phyloP scores from a whole-genome alignment of 1,140 invertebrate species.

The Cyrtorhinus lividipennis region DNA sequence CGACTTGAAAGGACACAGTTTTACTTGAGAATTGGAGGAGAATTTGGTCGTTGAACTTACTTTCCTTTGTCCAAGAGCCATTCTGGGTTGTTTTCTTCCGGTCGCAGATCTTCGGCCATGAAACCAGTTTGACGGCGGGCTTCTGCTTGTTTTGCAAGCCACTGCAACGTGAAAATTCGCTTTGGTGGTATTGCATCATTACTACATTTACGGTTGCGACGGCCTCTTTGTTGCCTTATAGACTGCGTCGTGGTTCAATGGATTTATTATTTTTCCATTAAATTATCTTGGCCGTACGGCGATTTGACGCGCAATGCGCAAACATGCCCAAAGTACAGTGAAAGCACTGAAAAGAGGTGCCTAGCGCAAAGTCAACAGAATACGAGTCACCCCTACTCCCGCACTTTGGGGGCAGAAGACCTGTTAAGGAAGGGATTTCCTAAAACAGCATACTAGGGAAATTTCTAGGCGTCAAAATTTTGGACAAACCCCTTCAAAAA shows the following conservation, averaged over 20 bases:
- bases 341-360: no score
- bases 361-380: no score
- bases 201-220: not conserved
- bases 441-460: no score
- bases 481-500: no score
- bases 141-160: conserved; percentile 63
- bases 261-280: conserved; percentile 6
- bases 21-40: no score
- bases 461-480: no score
- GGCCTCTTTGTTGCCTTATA: not conserved
- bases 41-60: conserved; percentile 37
- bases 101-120: conserved; percentile 54
- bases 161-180: conserved; percentile 41
- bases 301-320: no score
- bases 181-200: not conserved
- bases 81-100: conserved; percentile 67
- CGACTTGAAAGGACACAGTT: no score
- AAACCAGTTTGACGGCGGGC: conserved; percentile 55
- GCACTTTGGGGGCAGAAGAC: no score
- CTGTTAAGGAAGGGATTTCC: no score
- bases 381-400: no score
- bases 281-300: not conserved
- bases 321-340: no score
- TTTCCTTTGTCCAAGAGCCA: conserved; percentile 72
- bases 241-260: not conserved